Evolutionary conservation across 2,888 invertebrate species (phyloP).

Genomic region (Plusia festucae): DNA sequence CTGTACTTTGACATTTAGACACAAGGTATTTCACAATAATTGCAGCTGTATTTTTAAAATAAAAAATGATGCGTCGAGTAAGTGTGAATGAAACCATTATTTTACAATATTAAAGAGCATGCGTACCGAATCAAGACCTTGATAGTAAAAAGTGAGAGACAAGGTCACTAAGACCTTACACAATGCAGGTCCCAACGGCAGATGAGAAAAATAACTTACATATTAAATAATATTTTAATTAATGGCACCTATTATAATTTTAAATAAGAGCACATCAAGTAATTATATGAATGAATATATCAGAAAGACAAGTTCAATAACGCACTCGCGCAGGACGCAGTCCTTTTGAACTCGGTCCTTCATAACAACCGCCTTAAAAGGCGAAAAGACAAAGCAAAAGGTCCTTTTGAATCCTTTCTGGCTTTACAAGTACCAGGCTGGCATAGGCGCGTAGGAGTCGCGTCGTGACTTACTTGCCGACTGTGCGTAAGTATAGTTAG

Average conservation of each 20-base stretch:
- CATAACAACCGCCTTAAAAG: conserved; percentile 20
- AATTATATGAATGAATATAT: no score
- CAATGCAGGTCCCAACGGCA: conserved; percentile 6
- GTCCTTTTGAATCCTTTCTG: conserved; percentile 76
- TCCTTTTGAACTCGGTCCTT: conserved; percentile 21
- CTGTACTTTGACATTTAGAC: background rate
- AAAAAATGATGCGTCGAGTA: background rate
- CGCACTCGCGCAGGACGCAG: no score
- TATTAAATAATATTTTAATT: background rate
- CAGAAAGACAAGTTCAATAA: conserved; percentile 25
- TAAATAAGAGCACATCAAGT: no score
- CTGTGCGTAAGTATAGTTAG: conserved; percentile 69
- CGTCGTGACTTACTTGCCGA: conserved; percentile 75
- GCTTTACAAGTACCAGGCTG: conserved; percentile 77
- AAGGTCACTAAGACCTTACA: conserved; percentile 23
- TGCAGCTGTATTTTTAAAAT: background rate
- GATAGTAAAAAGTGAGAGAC: conserved; percentile 22
- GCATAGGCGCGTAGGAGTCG: conserved; percentile 71
- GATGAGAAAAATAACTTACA: background rate
- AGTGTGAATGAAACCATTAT: conserved; percentile 14
- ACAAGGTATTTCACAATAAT: background rate
- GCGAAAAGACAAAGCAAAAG: conserved; percentile 49
- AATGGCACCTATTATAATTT: background rate
- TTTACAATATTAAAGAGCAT: conserved; percentile 30
- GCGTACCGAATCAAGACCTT: conserved; percentile 35